Base-by-base conservation (phyloP, 2,797 vertebrate genomes). In the Acestrorhynchus altus region DNA sequence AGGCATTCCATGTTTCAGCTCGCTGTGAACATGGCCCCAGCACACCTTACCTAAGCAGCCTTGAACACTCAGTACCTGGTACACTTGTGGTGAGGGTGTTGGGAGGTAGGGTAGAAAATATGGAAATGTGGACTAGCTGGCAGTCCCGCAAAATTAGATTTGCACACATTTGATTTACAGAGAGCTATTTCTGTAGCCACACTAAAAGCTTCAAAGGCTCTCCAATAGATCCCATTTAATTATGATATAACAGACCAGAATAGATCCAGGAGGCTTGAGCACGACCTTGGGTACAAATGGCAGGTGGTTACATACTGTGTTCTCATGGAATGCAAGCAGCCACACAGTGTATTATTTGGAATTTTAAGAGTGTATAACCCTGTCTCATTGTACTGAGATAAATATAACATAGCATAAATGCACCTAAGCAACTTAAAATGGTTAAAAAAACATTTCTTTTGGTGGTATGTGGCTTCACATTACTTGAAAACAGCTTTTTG, bases 191-290 rank as follows among this genome's bases (percentile, higher is more conserved):
- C 79, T 78, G 80, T 82, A 66, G 42, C 61, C 35, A 51, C 89
- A 89, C 81, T 69, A 77, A 83, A 83, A 85, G 80, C 67, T 77
- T 89, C 86, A 76, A 81, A 81, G 44, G 83, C 85, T 24, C 40
- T 24, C 44, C 18, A 81, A 81, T 84, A 91, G 92, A 90, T 89
- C 87, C 84, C 71, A 85, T 64, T 85, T 90, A 90, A 90, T 90
- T 90, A 84, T 77, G 77, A 86, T 76, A 90, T 86, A 20, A 72
- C 79, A 78, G 51, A 88, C 77, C 84, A 82, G 81, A 85, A 89
- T 74, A 88, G 86, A 81, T 56, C 47, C 40, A 28, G 39, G 67
- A 74, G 61, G 65, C 59, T 77, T 80, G 57, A 64, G 52, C 83
- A 77, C 87, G 87, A 90, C 83, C 88, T 89, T 90, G 90, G 87